Conservation (phyloP, 2,113 vertebrate species). For the Chinchilla lanigera region DNA sequence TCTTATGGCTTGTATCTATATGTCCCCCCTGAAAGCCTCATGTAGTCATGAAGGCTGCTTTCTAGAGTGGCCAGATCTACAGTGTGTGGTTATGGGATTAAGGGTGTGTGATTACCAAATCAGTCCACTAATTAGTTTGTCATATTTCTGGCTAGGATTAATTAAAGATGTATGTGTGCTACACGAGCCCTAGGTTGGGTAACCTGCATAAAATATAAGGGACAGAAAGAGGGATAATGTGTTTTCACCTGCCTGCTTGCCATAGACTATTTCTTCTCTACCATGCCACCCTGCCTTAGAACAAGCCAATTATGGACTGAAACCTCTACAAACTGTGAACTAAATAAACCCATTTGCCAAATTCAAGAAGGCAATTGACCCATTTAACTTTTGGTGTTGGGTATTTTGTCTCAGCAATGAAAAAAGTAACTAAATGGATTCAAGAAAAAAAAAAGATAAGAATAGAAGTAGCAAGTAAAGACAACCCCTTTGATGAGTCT, state of each 20-base stretch:
- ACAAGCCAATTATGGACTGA: not conserved
- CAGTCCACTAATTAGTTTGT: not conserved
- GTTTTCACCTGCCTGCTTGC: not conserved
- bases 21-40: not conserved
- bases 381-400: not conserved
- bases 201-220: not conserved
- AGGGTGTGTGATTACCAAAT: not conserved
- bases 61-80: not conserved
- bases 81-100: not conserved
- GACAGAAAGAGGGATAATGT: not conserved
- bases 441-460: not conserved
- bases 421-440: not conserved
- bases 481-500: not conserved
- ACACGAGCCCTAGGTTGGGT: not conserved
- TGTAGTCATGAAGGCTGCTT: not conserved
- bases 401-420: not conserved
- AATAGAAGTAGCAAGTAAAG: not conserved
- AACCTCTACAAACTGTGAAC: not conserved
- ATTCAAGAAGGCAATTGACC: too few species aligned
- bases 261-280: not conserved
- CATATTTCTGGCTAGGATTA: not conserved
- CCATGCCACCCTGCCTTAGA: not conserved
- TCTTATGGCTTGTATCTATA: not conserved
- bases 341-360: too few species aligned
- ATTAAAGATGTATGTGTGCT: not conserved